Base-by-base conservation (phyloP, 2,113 vertebrate species). In the Mustela nigripes region DNA sequence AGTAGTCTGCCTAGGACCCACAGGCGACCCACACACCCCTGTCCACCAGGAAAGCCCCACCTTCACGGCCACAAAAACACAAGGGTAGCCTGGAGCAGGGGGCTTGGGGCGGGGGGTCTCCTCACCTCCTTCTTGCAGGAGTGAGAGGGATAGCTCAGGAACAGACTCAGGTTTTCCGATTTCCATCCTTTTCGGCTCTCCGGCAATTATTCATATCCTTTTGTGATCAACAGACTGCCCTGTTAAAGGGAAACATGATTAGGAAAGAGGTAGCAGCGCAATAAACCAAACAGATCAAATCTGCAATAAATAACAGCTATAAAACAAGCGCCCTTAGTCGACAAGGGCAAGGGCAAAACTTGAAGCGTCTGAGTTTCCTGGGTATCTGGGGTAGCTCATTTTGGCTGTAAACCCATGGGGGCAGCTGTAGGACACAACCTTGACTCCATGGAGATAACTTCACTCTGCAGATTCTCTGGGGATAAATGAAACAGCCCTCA, bases 231-330 rank as follows among this genome's bases (percentile, higher is more conserved):
- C 79, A 78, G 42, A 67, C 21, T 36, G 2, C 31, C 60, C 2
- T 0, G 62, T 67, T 93, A 96, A 94, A 86, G 67, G 74, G 31
- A 58, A 63, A 86, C 80, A 60, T 60, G 24, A 78, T 86, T 91
- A 95, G 90, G 16, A 92, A 95, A 36, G 22, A 26, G 89, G 4
- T 53, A 48, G 42, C 67, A 65, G 86, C 82, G 74, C 90, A 90
- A 76, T 89, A 91, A 80, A 69, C 5, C 36, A 80, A 56, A 69
- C 31, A 18, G 15, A 73, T 92, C 19, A 80, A 92, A 88, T 96
- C 63, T 96, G 62, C 69, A 97, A 71, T 96, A 92, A 96, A 87
- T 94, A 89, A 71, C 18, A 21, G 63, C 76, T 92, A 86, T 79
- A 89, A 97, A 96, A 82, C 67, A 97, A 83, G 48, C 39, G 74